phyloP scores from a whole-genome alignment of 2,888 invertebrate genomes.

The Dryobota labecula region DNA sequence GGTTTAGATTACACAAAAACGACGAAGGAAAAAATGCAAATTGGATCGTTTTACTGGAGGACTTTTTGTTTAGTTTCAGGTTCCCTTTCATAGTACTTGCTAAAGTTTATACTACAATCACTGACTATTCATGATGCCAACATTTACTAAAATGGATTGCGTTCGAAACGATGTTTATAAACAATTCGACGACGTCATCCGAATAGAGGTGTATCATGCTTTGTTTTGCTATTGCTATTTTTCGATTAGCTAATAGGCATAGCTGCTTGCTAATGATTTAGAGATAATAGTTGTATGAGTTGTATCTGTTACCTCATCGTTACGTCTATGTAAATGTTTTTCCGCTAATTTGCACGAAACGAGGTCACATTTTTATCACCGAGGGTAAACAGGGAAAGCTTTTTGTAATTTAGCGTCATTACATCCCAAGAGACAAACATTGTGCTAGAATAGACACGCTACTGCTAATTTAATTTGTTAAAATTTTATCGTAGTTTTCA shows the following conservation, averaged over 20 bases:
- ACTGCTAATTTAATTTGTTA: conserved; percentile 48
- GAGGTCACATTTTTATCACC: conserved; percentile 77
- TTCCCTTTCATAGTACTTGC: conserved; percentile 25
- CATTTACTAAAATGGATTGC: conserved; percentile 40
- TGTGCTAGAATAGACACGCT: conserved; percentile 66
- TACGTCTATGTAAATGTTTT: conserved; percentile 75
- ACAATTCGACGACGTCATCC: conserved; percentile 35
- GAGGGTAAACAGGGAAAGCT: conserved; percentile 78
- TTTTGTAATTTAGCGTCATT: conserved; percentile 77
- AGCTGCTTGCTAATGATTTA: conserved; percentile 6
- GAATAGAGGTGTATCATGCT: conserved; percentile 26
- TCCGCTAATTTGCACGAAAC: conserved; percentile 76
- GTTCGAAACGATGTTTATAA: conserved; percentile 51
- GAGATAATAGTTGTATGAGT: conserved; percentile 11
- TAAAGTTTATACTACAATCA: conserved; percentile 43
- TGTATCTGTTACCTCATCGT: conserved; percentile 75
- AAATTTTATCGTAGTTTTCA: conserved; percentile 43
- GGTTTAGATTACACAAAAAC: conserved; percentile 16
- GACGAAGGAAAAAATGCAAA: conserved; percentile 12
- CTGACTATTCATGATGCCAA: conserved; percentile 36
- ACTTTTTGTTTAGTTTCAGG: conserved; percentile 47
- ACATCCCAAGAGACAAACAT: conserved; percentile 72
- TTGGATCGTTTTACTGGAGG: conserved; percentile 15
- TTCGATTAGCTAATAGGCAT: conserved; percentile 19
- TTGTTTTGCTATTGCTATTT: conserved; percentile 36